Conservation (phyloP, 2,113 vertebrate genomes). For the Nanorana parkeri region DNA sequence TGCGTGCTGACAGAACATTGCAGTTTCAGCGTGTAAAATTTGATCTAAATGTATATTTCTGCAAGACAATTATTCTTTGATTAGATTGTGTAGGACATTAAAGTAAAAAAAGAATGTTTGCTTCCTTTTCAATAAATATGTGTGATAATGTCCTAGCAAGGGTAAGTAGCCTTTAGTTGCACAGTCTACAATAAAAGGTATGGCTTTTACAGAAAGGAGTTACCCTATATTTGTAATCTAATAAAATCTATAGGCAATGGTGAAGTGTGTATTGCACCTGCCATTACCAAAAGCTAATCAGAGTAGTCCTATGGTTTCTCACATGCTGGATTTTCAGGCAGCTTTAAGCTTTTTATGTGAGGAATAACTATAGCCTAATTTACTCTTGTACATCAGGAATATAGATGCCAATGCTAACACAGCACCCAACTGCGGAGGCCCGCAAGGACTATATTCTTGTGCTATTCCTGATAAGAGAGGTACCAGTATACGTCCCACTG, state of each 20-base stretch:
- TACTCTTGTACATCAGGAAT: constrained; percentile 74
- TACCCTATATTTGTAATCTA: background rate
- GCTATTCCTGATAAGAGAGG: constrained; percentile 88
- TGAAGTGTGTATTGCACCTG: constrained; percentile 21
- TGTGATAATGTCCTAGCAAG: no score
- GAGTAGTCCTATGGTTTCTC: background rate
- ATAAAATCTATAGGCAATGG: background rate
- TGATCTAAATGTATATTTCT: no score
- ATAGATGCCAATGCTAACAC: constrained; percentile 80
- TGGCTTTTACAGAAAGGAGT: background rate
- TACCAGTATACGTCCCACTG: constrained; percentile 84
- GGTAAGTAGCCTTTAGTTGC: background rate
- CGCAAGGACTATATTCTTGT: constrained; percentile 92
- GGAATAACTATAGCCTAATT: constrained; percentile 48
- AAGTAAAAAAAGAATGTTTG: no score
- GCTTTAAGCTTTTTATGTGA: constrained; percentile 64
- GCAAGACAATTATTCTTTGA: no score
- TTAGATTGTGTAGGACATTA: no score
- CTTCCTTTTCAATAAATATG: no score
- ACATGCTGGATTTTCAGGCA: constrained; percentile 52
- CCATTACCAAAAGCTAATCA: background rate
- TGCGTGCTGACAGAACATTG: no score
- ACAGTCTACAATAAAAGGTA: background rate
- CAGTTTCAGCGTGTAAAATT: no score
- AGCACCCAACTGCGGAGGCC: constrained; percentile 85